Conservation (phyloP, 2,797 vertebrate species). For the Apodemus agrarius region DNA sequence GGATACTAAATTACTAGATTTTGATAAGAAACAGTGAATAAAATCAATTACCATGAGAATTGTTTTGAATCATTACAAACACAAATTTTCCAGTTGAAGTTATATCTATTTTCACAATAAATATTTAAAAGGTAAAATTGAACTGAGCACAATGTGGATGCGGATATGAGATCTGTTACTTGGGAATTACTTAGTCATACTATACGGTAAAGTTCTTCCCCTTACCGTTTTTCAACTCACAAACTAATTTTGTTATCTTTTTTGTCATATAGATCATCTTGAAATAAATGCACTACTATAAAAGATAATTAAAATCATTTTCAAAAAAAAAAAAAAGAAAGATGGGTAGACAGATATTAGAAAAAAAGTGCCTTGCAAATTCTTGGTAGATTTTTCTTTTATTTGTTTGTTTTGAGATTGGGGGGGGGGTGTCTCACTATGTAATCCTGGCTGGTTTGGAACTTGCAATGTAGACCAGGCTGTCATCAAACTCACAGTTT, state of each 20-base stretch:
- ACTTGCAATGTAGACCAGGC: not conserved
- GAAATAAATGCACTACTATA: not conserved
- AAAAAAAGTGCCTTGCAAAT: not conserved
- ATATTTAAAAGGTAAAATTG: not conserved
- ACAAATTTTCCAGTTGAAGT: not conserved
- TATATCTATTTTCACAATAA: not conserved
- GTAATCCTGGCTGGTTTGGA: not conserved
- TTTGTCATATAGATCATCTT: not conserved
- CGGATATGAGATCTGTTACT: not conserved
- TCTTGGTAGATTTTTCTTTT: not conserved
- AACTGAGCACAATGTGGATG: not conserved
- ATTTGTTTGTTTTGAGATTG: not conserved
- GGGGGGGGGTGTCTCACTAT: not conserved
- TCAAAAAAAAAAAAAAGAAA: too few species aligned
- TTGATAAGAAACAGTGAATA: constrained; percentile 52
- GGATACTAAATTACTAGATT: not conserved
- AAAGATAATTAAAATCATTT: not conserved
- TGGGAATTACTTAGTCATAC: not conserved
- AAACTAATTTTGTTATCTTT: not conserved
- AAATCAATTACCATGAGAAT: not conserved
- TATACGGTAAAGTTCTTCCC: not conserved
- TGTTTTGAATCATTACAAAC: not conserved
- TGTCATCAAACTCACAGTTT: not conserved
- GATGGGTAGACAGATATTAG: not conserved
- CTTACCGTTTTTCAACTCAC: not conserved